Evolutionary conservation across 2,888 invertebrate genomes (phyloP).

Genomic region (Diaphora mendica): DNA sequence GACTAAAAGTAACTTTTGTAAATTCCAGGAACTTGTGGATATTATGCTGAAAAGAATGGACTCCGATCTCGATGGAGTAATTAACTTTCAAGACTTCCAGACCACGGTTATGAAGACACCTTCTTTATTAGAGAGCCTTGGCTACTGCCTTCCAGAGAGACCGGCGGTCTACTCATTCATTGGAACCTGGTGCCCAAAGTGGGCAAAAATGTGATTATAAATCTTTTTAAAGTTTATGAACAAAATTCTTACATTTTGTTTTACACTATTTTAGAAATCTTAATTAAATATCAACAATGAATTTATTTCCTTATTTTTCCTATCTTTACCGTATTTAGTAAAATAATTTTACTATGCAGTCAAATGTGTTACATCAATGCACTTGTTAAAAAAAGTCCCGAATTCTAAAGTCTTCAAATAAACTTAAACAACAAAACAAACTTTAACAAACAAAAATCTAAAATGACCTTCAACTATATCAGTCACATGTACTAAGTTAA

Average conservation of each 20-base stretch:
- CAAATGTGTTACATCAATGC: too few species aligned
- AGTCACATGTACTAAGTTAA: neutral
- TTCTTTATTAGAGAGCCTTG: conserved; percentile 90
- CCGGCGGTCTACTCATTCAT: conserved; percentile 79
- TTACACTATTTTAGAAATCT: neutral
- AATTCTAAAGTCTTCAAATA: too few species aligned
- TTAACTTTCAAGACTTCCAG: conserved; percentile 89
- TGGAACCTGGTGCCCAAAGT: conserved; percentile 78
- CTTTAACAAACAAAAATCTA: too few species aligned
- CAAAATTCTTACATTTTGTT: neutral
- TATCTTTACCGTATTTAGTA: too few species aligned
- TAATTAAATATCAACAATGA: neutral
- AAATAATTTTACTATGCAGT: too few species aligned
- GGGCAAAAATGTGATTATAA: conserved; percentile 72
- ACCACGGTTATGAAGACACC: conserved; percentile 88
- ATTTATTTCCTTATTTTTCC: neutral
- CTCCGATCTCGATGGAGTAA: conserved; percentile 90
- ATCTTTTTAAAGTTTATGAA: neutral
- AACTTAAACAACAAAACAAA: too few species aligned
- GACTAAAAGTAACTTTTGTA: neutral
- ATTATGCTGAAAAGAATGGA: conserved; percentile 91
- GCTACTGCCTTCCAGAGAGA: conserved; percentile 90
- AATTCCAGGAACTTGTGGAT: conserved; percentile 89
- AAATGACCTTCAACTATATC: neutral
- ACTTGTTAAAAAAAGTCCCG: too few species aligned